Conservation (phyloP, 2,113 vertebrate species). For the Semnornis frantzii region DNA sequence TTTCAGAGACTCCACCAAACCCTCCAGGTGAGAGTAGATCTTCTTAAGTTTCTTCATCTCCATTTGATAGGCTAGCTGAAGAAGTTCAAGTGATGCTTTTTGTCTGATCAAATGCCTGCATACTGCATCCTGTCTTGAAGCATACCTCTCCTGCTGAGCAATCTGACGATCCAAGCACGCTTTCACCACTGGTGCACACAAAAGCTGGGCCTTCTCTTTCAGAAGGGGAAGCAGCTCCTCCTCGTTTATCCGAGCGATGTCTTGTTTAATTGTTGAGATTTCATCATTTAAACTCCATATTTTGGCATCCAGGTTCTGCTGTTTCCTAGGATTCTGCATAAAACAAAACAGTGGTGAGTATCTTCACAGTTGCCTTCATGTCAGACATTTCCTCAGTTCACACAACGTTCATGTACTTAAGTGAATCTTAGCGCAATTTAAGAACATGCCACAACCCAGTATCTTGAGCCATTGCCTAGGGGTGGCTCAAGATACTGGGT, state of each 20-base stretch:
- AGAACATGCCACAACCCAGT: neutral
- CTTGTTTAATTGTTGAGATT: constrained; percentile 77
- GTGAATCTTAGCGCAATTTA: neutral
- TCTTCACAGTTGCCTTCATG: neutral
- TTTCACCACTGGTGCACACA: constrained; percentile 83
- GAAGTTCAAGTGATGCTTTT: constrained; percentile 88
- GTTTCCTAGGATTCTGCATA: constrained; percentile 66
- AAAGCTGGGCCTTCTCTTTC: constrained; percentile 79
- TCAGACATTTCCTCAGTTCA: neutral
- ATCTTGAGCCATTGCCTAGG: no score
- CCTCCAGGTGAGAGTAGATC: constrained; percentile 72
- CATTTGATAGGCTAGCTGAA: constrained; percentile 83
- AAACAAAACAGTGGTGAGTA: constrained; percentile 30
- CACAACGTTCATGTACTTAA: neutral
- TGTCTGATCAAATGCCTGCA: constrained; percentile 85
- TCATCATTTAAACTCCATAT: constrained; percentile 77
- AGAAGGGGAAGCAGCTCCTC: constrained; percentile 79
- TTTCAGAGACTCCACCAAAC: constrained; percentile 73
- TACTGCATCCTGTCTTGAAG: constrained; percentile 84
- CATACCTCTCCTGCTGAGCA: constrained; percentile 80
- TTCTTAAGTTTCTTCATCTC: constrained; percentile 80
- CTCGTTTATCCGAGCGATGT: constrained; percentile 78
- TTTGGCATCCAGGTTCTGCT: constrained; percentile 68
- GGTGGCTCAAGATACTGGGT: no score
- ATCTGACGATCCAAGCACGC: constrained; percentile 83